These are phyloP conservation scores for Drosophila lacteicornis DNA, from an alignment of 1,140 invertebrate species.

Conservation along the genomic window DNA sequence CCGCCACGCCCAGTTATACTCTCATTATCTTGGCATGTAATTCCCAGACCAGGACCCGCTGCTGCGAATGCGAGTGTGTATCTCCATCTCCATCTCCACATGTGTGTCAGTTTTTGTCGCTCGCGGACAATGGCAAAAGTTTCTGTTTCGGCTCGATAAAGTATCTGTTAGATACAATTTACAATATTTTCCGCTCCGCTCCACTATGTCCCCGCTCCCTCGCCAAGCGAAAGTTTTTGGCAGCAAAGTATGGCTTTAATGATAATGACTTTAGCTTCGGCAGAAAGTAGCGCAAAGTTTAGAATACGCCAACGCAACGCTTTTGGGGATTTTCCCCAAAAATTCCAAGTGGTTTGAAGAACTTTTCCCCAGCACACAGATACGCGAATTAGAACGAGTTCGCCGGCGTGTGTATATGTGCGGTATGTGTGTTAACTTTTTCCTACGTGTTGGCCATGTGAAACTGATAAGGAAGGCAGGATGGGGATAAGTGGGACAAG, in stretches of 20 bases:
- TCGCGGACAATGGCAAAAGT: constrained; percentile 81
- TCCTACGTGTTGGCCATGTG: constrained; percentile 69
- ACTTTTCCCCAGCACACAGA: constrained; percentile 42
- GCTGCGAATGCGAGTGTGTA: not conserved
- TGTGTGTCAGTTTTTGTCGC: constrained; percentile 64
- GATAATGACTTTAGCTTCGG: constrained; percentile 78
- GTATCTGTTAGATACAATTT: constrained; percentile 82
- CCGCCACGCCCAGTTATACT: constrained; percentile 56
- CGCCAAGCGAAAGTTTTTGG: constrained; percentile 66
- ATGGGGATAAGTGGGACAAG: constrained; percentile 40
- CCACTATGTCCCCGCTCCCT: constrained; percentile 5
- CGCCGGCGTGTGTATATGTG: not conserved
- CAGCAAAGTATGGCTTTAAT: constrained; percentile 79
- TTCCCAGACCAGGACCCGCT: constrained; percentile 40
- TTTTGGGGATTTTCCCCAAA: constrained; percentile 70
- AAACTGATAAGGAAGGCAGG: constrained; percentile 67
- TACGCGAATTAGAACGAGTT: constrained; percentile 46
- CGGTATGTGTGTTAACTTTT: constrained; percentile 57
- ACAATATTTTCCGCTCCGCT: constrained; percentile 63
- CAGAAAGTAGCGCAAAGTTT: constrained; percentile 79
- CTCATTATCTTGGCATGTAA: constrained; percentile 64
- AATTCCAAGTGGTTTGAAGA: constrained; percentile 67
- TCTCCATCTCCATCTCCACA: constrained; percentile 9
- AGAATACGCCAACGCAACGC: constrained; percentile 77
- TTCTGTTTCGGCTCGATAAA: constrained; percentile 79